A percentile compares a stretch with the other conserved stretches of the same genome.
phyloP scores from a whole-genome alignment of 2,797 vertebrate genomes.

The Xyrichtys novacula region DNA sequence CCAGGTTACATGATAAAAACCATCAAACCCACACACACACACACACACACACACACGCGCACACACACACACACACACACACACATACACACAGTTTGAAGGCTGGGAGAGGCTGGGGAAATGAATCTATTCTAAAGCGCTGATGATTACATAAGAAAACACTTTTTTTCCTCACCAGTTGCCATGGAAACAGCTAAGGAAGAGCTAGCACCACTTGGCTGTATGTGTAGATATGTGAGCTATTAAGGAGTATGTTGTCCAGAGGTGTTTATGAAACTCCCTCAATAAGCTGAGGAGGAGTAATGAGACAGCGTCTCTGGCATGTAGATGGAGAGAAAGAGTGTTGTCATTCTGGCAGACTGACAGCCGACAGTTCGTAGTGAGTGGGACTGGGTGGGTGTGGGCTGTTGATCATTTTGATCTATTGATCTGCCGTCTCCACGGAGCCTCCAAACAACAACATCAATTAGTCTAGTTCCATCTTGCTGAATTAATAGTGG shows the following conservation, averaged over 20 bases:
- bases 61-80: slow-evolving; percentile 12
- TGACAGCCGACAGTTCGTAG: slow-evolving; percentile 43
- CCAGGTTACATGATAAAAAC: slow-evolving; percentile 52
- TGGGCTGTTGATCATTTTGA: slow-evolving; percentile 46
- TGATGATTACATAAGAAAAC: slow-evolving; percentile 80
- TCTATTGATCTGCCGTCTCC: slow-evolving; percentile 31
- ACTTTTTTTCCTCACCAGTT: slow-evolving; percentile 73
- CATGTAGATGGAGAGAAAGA: slow-evolving; percentile 44
- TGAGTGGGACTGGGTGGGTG: slow-evolving; percentile 38
- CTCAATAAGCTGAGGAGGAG: slow-evolving; percentile 55
- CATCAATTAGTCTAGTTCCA: neutral
- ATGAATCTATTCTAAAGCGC: slow-evolving; percentile 67
- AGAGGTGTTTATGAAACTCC: slow-evolving; percentile 69
- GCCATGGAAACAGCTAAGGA: slow-evolving; percentile 83
- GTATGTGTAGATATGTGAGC: slow-evolving; percentile 73
- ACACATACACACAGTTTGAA: slow-evolving; percentile 33
- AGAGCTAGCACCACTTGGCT: slow-evolving; percentile 66
- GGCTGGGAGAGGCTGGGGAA: slow-evolving; percentile 43
- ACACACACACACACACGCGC: slow-evolving; percentile 20
- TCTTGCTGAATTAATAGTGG: neutral
- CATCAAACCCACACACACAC: slow-evolving; percentile 19
- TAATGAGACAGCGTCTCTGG: slow-evolving; percentile 62
- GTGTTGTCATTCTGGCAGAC: slow-evolving; percentile 48
- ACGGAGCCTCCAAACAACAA: slow-evolving; percentile 1
- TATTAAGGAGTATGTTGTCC: slow-evolving; percentile 67